Base-by-base conservation (phyloP, 2,888 invertebrate genomes). In the Cosmopolites sordidus region DNA sequence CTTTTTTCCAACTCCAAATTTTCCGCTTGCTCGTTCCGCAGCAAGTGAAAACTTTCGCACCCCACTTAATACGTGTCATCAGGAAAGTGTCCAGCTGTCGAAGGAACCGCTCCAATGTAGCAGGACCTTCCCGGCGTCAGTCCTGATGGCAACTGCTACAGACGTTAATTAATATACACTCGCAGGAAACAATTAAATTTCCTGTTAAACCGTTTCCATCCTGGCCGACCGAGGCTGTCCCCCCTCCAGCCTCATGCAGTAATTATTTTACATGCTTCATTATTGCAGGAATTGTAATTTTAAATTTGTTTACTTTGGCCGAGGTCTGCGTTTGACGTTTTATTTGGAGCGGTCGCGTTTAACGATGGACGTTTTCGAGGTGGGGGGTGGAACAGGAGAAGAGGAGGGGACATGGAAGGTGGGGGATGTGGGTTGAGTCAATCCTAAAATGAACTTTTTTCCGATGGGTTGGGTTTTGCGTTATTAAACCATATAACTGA, bases 151-250 rank as follows among this genome's bases (percentile, higher is more conserved):
- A 66, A 70, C 58, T 73, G 73, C 69, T 70, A 64, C 69, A 73
- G 73, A 72, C 73, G 69, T 73, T 73, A 73, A 74, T 74, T 74
- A 74, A 73, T 74, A 74, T 73, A 72, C 72, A 71, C 71, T 71
- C 65, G 64, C 64, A 68, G 71, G 70, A 71, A 71, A 70, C 67
- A 68, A 67, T 68, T 68, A 65, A 68, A 65, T 67, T 68, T 67
- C 67, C 66, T 59, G 61, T 60, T 56, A 56, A 56, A 56, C 56
- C 49, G 45, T 51, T 51, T 56, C 38, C 56, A 52, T 56, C 49
- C 51, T 56, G 44, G 38, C 39, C 43, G 43, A 33, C 43, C 37
- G 14, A 37, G 12, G 4, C 15, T 40, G 2, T 14, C 40, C 40
- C 17, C 4, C 4, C 37, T 37, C 37, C 14, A 11, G n/a, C 14